Conservation (phyloP, 2,113 vertebrate genomes). For the Cinclus mexicanus region DNA sequence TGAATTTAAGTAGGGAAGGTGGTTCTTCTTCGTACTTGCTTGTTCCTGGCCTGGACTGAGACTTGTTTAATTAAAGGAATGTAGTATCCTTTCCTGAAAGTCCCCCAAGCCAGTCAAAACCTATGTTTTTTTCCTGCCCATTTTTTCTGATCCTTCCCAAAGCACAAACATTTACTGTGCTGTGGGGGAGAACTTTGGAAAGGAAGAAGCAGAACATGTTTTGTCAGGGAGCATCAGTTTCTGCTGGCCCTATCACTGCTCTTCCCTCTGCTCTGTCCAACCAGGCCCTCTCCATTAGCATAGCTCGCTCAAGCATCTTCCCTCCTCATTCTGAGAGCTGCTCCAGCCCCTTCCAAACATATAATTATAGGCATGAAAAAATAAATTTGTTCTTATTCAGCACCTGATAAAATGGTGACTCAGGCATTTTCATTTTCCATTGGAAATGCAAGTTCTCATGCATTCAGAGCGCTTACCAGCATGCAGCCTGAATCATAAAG, state of each 20-base stretch:
- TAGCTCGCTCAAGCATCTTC: not conserved
- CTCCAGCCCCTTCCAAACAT: not conserved
- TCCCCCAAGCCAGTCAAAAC: not conserved
- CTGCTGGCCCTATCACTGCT: not conserved
- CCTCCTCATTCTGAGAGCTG: not conserved
- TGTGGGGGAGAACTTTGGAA: not conserved
- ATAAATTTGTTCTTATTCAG: slow-evolving; percentile 34
- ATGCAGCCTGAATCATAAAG: not conserved
- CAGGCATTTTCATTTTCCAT: slow-evolving; percentile 11
- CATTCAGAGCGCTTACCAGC: not conserved
- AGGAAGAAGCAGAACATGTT: not conserved
- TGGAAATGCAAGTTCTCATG: slow-evolving; percentile 8
- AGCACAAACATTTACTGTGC: not conserved
- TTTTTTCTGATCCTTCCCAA: not conserved
- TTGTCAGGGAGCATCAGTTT: not conserved
- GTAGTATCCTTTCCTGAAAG: not conserved
- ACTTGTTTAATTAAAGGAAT: not conserved
- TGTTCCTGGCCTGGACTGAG: not conserved
- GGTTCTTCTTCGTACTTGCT: not conserved
- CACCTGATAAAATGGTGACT: slow-evolving; percentile 55
- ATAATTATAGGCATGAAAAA: slow-evolving; percentile 19
- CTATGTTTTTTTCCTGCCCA: not conserved
- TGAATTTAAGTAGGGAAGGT: not conserved
- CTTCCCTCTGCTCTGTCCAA: not conserved
- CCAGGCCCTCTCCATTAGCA: not conserved